Conservation (phyloP, 2,113 vertebrate species). For the Paralichthys olivaceus region DNA sequence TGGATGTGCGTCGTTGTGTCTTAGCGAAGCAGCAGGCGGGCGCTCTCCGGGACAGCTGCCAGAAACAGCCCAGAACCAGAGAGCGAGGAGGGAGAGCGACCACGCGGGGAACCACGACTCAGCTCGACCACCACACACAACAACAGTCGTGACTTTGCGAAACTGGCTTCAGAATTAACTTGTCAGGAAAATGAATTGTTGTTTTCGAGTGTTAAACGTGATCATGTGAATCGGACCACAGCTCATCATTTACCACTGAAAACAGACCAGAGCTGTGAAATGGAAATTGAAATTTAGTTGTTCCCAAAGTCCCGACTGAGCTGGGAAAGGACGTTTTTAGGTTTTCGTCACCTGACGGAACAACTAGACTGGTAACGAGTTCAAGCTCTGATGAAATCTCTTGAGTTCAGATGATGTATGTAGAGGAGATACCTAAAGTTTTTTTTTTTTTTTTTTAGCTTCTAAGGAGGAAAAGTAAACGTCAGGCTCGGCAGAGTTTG, state of each 20-base stretch:
- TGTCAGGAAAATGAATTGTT: no score
- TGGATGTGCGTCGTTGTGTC: constrained; percentile 19
- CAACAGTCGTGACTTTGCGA: constrained; percentile 52
- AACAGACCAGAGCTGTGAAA: no score
- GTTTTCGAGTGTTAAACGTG: not conserved
- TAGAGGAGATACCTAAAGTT: no score
- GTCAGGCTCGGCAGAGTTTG: constrained; percentile 13
- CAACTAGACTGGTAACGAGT: no score
- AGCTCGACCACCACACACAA: constrained; percentile 23
- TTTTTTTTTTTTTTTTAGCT: no score
- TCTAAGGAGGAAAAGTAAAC: not conserved
- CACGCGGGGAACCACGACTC: constrained; percentile 34
- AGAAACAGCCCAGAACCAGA: constrained; percentile 42
- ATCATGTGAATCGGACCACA: not conserved
- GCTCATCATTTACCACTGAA: no score
- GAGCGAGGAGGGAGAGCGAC: constrained; percentile 3
- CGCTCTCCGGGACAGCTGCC: constrained; percentile 66
- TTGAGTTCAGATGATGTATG: no score
- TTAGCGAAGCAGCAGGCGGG: constrained; percentile 39
- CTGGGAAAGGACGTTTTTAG: no score
- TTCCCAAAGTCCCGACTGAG: no score
- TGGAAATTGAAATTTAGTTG: no score
- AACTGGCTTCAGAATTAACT: constrained; percentile 33
- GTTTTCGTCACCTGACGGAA: no score
- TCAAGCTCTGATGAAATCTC: no score